Conservation (phyloP, 2,113 vertebrate genomes). For the Polyodon spathula region DNA sequence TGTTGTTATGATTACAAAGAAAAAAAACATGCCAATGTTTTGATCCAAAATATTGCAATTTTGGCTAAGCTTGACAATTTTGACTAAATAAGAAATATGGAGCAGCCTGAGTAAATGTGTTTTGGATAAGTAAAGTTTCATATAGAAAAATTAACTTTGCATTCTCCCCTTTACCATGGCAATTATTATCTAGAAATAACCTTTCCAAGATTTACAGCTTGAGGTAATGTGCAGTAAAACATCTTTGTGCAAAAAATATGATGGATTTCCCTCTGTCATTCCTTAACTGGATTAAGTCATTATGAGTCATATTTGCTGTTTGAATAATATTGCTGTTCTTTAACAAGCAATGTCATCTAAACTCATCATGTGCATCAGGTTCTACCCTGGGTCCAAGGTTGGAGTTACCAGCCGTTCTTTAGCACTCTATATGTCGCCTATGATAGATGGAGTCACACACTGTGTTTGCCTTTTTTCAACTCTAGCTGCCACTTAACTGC, state of each 20-base stretch:
- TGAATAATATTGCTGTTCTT: conserved; percentile 25
- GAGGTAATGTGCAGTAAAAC: conserved; percentile 5
- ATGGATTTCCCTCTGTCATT: conserved; percentile 14
- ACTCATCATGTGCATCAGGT: conserved; percentile 46
- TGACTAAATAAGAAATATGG: too few species aligned
- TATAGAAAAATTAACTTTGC: background rate
- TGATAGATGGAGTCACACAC: conserved; percentile 43
- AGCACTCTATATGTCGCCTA: conserved; percentile 31
- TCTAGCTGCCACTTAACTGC: conserved; percentile 28
- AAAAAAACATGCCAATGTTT: too few species aligned
- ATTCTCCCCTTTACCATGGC: background rate
- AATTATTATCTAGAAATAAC: background rate
- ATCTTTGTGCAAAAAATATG: conserved; percentile 8
- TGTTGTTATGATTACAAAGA: too few species aligned
- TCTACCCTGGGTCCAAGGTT: conserved; percentile 43
- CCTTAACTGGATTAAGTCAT: conserved; percentile 34
- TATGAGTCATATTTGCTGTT: conserved; percentile 17
- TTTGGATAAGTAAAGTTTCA: too few species aligned
- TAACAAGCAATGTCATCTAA: conserved; percentile 31
- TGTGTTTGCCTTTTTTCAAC: conserved; percentile 27
- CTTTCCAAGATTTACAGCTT: background rate
- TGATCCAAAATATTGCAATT: too few species aligned
- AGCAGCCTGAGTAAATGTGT: too few species aligned
- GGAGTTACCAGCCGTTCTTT: conserved; percentile 41
- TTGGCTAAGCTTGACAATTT: too few species aligned